Evolutionary conservation across 2,113 vertebrate species (phyloP).

Genomic region (Dendropsophus ebraccatus): DNA sequence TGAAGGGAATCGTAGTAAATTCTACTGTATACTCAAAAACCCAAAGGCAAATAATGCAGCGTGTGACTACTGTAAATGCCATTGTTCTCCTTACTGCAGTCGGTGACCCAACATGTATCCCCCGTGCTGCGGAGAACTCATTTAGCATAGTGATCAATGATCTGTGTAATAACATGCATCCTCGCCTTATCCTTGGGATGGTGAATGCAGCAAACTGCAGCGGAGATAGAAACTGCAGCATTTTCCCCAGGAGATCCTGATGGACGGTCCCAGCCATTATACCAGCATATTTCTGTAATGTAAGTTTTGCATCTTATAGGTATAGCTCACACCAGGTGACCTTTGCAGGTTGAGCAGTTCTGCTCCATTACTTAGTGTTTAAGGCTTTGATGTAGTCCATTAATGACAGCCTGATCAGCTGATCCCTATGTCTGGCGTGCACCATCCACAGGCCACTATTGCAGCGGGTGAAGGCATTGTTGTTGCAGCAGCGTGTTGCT

Average conservation of each 20-base stretch:
- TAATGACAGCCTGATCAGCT: not conserved
- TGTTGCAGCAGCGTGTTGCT: not conserved
- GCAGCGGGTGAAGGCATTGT: not conserved
- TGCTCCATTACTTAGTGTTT: slow-evolving; percentile 37
- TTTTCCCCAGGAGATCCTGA: not conserved
- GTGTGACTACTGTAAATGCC: not conserved
- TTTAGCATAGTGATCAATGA: not conserved
- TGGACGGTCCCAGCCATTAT: not conserved
- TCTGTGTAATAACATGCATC: not conserved
- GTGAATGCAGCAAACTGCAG: not conserved
- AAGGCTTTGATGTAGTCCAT: slow-evolving; percentile 7
- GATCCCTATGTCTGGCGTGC: not conserved
- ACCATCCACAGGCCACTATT: not conserved
- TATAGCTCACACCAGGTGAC: slow-evolving; percentile 12
- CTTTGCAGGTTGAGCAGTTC: not conserved
- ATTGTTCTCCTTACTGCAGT: not conserved
- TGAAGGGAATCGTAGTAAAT: too few relatives aligned
- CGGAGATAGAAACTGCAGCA: not conserved
- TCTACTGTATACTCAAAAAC: not conserved
- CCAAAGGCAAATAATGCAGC: not conserved
- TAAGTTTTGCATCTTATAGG: too few relatives aligned
- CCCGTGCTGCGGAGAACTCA: not conserved
- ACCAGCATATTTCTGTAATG: not conserved
- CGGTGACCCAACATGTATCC: not conserved
- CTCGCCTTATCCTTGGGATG: not conserved